Evolutionary conservation across 2,888 invertebrate species (phyloP).

Genomic region (Rhagium mordax): DNA sequence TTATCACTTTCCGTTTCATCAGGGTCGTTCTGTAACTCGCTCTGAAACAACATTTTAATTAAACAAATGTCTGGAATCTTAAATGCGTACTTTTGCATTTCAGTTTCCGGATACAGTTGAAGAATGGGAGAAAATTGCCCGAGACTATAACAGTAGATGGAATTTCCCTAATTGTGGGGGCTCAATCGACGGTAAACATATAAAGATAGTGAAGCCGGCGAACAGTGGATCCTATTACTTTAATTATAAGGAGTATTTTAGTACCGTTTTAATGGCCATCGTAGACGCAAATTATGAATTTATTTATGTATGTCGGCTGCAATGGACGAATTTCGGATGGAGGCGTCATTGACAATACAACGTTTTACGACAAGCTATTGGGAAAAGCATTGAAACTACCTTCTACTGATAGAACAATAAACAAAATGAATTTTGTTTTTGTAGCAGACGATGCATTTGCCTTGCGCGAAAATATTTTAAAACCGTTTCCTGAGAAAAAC

Average conservation of each 20-base stretch:
- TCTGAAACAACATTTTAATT: no score
- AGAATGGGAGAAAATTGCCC: conserved; percentile 44
- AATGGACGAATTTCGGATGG: conserved; percentile 29
- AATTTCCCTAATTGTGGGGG: conserved; percentile 51
- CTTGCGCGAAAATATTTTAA: conserved; percentile 41
- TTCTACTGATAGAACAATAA: conserved; percentile 14
- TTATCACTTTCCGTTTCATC: no score
- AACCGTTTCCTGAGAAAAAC: conserved; percentile 40
- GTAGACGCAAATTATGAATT: conserved; percentile 40
- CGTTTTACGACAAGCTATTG: background rate
- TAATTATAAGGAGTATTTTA: conserved; percentile 23
- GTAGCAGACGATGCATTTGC: conserved; percentile 41
- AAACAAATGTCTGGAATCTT: background rate
- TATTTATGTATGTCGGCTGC: conserved; percentile 33
- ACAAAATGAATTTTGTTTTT: conserved; percentile 38
- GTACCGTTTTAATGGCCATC: conserved; percentile 40
- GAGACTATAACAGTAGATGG: conserved; percentile 44
- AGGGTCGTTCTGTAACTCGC: no score
- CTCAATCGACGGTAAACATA: conserved; percentile 51
- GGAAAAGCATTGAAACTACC: conserved; percentile 32
- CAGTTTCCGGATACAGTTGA: conserved; percentile 12
- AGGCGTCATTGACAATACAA: conserved; percentile 31
- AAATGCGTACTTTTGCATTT: background rate
- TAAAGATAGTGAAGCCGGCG: conserved; percentile 48
- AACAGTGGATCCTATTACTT: conserved; percentile 39